Evolutionary conservation across 2,797 vertebrate species (phyloP).

Genomic region (Varecia variegata): DNA sequence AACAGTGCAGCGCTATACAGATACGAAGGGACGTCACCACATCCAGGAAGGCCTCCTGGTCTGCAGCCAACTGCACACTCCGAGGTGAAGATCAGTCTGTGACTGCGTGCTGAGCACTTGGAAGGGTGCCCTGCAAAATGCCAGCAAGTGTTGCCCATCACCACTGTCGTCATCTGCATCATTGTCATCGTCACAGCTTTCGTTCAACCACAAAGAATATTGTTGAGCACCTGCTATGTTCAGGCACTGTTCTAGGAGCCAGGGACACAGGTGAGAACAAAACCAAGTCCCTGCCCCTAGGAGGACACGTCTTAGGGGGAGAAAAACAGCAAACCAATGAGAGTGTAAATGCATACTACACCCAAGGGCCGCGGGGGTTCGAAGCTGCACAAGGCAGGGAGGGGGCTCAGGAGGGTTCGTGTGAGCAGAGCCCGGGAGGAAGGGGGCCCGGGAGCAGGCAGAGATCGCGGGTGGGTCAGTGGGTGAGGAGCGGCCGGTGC

Average conservation of each 20-base stretch:
- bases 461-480: neutral
- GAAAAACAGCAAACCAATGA: neutral
- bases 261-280: neutral
- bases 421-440: neutral
- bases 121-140: neutral
- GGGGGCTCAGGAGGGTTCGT: rapidly evolving
- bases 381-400: neutral
- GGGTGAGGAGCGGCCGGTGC: neutral
- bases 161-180: neutral
- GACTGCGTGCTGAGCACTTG: rapidly evolving
- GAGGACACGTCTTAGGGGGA: rapidly evolving
- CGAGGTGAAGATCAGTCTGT: rapidly evolving
- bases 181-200: neutral
- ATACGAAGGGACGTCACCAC: neutral
- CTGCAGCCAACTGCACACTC: neutral
- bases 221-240: neutral
- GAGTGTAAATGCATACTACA: too few species aligned
- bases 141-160: neutral
- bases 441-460: too few species aligned
- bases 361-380: rapidly evolving
- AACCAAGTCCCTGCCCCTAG: neutral
- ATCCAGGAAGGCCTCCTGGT: rapidly evolving
- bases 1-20: too few species aligned
- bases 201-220: rapidly evolving
- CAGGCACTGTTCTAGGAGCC: neutral